phyloP scores from a whole-genome alignment of 2,797 vertebrate species.

The Phrynocephalus forsythii region DNA sequence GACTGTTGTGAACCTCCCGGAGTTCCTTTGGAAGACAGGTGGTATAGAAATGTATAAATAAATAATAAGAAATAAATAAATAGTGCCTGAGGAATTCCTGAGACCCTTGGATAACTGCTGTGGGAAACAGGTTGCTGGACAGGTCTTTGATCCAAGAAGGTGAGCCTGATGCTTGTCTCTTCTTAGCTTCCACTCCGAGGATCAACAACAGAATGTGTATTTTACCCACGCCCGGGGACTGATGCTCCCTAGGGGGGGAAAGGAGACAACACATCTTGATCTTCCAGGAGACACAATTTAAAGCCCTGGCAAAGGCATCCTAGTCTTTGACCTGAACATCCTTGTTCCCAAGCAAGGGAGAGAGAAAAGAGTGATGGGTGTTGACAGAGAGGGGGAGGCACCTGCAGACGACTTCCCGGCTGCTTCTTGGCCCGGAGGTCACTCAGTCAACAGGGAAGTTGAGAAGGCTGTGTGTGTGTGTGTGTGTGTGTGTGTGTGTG shows the following conservation, averaged over 20 bases:
- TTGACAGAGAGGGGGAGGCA: constrained; percentile 4
- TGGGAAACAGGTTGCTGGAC: neutral
- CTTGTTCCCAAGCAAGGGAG: neutral
- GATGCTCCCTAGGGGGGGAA: constrained; percentile 13
- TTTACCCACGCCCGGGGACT: constrained; percentile 2
- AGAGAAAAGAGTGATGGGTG: neutral
- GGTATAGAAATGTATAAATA: no score
- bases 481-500: no score
- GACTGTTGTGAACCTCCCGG: no score
- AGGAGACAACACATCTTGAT: constrained; percentile 32
- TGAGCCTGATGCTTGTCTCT: neutral
- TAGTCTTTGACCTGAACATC: constrained; percentile 18
- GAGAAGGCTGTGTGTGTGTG: neutral
- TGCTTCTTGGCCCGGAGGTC: constrained; percentile 41
- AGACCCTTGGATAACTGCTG: neutral
- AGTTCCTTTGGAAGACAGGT: no score
- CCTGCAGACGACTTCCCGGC: accelerated
- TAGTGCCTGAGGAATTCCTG: neutral
- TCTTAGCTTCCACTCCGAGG: neutral
- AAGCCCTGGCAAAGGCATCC: constrained; percentile 9
- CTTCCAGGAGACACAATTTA: neutral
- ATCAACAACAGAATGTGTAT: neutral
- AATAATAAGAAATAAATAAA: no score
- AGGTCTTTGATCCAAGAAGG: neutral
- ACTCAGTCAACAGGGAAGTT: neutral